A percentile compares a stretch with the other conserved stretches of the same genome.
phyloP scores from a whole-genome alignment of 2,888 invertebrate genomes.

The Periphyllus acericola region DNA sequence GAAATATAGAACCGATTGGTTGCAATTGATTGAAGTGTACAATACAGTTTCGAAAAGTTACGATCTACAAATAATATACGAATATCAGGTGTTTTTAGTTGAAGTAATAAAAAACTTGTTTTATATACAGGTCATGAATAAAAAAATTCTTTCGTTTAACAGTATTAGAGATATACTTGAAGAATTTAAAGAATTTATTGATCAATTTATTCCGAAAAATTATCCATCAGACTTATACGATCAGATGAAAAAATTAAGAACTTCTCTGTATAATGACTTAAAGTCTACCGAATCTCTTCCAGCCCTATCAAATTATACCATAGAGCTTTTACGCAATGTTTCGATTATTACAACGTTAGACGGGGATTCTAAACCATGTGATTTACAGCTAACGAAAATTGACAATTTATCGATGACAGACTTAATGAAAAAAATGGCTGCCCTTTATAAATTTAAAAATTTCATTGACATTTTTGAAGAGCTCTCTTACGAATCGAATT shows the following conservation, averaged over 20 bases:
- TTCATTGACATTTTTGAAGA: background rate
- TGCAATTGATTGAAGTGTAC: background rate
- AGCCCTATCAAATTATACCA: background rate
- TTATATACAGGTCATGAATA: background rate
- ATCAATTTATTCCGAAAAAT: background rate
- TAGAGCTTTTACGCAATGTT: background rate
- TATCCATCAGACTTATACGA: background rate
- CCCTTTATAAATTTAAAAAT: background rate
- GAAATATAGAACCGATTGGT: background rate
- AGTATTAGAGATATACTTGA: background rate
- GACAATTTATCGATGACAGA: background rate
- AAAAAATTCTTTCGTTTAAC: background rate
- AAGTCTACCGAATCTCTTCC: background rate
- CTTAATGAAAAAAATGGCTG: background rate
- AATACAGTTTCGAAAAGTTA: background rate
- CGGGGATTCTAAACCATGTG: background rate
- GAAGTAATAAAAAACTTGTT: background rate
- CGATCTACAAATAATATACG: background rate
- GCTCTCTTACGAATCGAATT: background rate
- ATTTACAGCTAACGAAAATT: background rate
- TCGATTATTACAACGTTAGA: background rate
- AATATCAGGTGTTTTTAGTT: background rate
- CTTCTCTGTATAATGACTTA: background rate
- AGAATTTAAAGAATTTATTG: background rate
- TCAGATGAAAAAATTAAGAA: background rate